Conservation (phyloP, 2,888 invertebrate species). For the Lasioglossum leucozonium region DNA sequence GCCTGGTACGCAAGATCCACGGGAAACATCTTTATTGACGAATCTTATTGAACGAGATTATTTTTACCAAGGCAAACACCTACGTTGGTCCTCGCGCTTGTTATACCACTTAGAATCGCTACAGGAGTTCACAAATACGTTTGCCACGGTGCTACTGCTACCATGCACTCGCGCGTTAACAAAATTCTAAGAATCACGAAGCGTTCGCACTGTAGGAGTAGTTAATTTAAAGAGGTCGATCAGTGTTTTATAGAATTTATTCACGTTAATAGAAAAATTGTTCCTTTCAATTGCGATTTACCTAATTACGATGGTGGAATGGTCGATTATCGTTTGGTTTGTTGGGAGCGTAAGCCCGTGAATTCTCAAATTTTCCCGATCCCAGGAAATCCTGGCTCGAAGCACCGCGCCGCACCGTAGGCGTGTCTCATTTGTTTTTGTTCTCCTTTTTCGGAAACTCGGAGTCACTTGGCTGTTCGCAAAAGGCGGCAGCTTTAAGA, state of each 20-base stretch:
- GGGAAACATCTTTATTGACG: slow-evolving; percentile 64
- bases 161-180: background rate
- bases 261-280: background rate
- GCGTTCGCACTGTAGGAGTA: background rate
- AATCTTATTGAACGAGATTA: slow-evolving; percentile 53
- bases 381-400: slow-evolving; percentile 26
- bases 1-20: slow-evolving; percentile 2
- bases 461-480: slow-evolving; percentile 57
- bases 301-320: background rate
- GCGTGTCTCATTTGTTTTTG: slow-evolving; percentile 68
- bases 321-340: slow-evolving; percentile 34
- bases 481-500: slow-evolving; percentile 72
- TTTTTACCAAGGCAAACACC: slow-evolving; percentile 54
- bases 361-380: slow-evolving; percentile 34
- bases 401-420: slow-evolving; percentile 35
- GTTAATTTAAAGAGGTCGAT: background rate
- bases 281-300: background rate
- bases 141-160: background rate
- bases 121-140: slow-evolving; percentile 31
- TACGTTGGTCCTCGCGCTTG: slow-evolving; percentile 50
- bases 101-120: slow-evolving; percentile 48
- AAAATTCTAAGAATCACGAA: background rate
- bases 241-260: background rate
- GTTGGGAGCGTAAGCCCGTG: slow-evolving; percentile 49
- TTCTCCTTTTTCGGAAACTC: slow-evolving; percentile 64